These are phyloP conservation scores for Drosophila tsacasi DNA, from an alignment of 1,140 invertebrate species.

Conservation along the genomic window DNA sequence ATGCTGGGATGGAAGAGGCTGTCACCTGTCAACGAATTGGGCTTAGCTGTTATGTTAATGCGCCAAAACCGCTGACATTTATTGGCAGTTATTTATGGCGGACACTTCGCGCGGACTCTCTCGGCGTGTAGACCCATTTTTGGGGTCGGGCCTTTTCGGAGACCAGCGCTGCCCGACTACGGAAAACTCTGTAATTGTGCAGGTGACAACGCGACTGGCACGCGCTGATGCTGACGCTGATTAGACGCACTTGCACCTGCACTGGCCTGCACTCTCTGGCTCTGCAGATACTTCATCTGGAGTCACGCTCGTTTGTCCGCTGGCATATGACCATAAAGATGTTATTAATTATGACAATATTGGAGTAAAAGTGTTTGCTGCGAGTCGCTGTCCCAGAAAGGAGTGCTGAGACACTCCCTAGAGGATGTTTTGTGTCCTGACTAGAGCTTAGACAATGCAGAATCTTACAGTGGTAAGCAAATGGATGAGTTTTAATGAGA, in stretches of 20 bases:
- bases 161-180: constrained; percentile 50
- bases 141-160: constrained; percentile 64
- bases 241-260: constrained; percentile 55
- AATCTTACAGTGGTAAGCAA: constrained; percentile 10
- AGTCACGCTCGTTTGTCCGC: constrained; percentile 36
- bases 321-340: constrained; percentile 65
- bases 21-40: constrained; percentile 71
- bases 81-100: constrained; percentile 81
- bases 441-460: background rate
- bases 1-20: constrained; percentile 30
- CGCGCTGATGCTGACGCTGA: constrained; percentile 69
- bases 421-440: constrained; percentile 21
- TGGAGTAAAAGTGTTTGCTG: constrained; percentile 75
- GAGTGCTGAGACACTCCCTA: constrained; percentile 22
- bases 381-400: constrained; percentile 32
- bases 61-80: constrained; percentile 78
- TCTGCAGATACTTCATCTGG: constrained; percentile 38
- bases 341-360: constrained; percentile 82
- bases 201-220: constrained; percentile 69
- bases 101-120: constrained; percentile 35
- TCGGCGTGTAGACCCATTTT: constrained; percentile 56
- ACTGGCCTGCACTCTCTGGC: background rate
- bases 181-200: constrained; percentile 70
- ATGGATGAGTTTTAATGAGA: background rate
- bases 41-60: constrained; percentile 79